Evolutionary conservation across 2,888 invertebrate genomes (phyloP).

Genomic region (Drosophila mimetica): DNA sequence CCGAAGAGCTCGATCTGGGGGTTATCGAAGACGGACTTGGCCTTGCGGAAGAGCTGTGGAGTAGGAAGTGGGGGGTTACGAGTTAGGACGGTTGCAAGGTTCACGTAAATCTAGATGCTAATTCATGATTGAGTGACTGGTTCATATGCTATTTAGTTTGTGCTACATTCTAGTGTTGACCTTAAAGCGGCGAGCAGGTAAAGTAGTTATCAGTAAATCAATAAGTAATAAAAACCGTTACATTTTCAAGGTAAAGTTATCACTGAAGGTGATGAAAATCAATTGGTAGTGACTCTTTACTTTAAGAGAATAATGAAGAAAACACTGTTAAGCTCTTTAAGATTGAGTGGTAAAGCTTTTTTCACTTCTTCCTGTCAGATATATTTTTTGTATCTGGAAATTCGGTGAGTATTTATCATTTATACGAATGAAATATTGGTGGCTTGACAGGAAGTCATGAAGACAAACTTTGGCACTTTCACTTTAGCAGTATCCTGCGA

Average conservation of each 20-base stretch:
- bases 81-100: background rate
- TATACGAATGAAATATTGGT: background rate
- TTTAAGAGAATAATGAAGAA: no score
- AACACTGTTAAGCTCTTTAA: background rate
- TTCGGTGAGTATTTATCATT: background rate
- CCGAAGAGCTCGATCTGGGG: constrained; percentile 86
- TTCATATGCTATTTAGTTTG: no score
- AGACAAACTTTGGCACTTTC: constrained; percentile 55
- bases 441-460: constrained; percentile 22
- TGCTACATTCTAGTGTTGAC: no score
- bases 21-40: constrained; percentile 86
- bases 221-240: background rate
- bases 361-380: constrained; percentile 20
- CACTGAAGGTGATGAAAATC: background rate
- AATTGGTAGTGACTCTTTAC: background rate
- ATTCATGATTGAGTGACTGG: background rate
- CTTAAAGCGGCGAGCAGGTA: background rate
- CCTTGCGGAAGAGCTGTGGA: constrained; percentile 86
- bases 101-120: background rate
- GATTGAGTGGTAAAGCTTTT: background rate
- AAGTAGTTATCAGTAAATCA: background rate
- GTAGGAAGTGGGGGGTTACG: background rate
- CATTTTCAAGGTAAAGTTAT: background rate
- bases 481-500: constrained; percentile 42
- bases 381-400: background rate